phyloP scores from a whole-genome alignment of 2,888 invertebrate species.

The Microdon myrmicae region DNA sequence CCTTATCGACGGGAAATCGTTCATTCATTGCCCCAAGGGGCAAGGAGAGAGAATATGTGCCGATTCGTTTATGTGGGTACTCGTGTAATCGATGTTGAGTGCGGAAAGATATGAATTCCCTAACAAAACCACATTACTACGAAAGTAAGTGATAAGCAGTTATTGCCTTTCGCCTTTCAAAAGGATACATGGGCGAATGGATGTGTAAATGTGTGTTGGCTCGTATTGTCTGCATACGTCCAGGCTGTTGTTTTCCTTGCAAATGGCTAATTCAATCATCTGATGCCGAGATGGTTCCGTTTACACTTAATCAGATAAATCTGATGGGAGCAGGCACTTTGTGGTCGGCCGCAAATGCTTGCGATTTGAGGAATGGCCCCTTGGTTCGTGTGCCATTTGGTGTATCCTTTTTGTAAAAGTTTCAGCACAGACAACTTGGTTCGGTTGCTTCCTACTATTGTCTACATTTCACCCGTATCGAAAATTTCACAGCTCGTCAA shows the following conservation, averaged over 20 bases:
- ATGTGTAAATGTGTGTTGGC: no score
- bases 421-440: no score
- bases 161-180: slow-evolving; percentile 45
- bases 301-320: slow-evolving; percentile 56
- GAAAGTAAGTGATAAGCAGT: slow-evolving; percentile 56
- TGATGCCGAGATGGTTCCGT: slow-evolving; percentile 54
- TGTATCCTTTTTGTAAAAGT: slow-evolving; percentile 51
- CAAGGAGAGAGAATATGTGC: slow-evolving; percentile 49
- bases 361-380: slow-evolving; percentile 15
- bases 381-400: slow-evolving; percentile 19
- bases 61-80: slow-evolving; percentile 50
- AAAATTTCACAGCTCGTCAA: slow-evolving; percentile 53
- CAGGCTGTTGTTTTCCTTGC: slow-evolving; percentile 52
- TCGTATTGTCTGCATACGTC: slow-evolving; percentile 17
- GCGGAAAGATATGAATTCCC: slow-evolving; percentile 52
- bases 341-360: slow-evolving; percentile 54
- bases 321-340: slow-evolving; percentile 55
- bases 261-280: slow-evolving; percentile 65
- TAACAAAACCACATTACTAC: slow-evolving; percentile 55
- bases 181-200: no score
- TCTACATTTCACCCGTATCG: slow-evolving; percentile 46
- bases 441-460: slow-evolving; percentile 33
- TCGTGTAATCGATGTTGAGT: slow-evolving; percentile 50
- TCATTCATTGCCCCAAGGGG: slow-evolving; percentile 50
- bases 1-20: slow-evolving; percentile 51